A percentile compares a stretch with the other conserved stretches of the same genome.
Conservation (phyloP, 2,113 vertebrate species). For the cat (Felis catus) region DNA sequence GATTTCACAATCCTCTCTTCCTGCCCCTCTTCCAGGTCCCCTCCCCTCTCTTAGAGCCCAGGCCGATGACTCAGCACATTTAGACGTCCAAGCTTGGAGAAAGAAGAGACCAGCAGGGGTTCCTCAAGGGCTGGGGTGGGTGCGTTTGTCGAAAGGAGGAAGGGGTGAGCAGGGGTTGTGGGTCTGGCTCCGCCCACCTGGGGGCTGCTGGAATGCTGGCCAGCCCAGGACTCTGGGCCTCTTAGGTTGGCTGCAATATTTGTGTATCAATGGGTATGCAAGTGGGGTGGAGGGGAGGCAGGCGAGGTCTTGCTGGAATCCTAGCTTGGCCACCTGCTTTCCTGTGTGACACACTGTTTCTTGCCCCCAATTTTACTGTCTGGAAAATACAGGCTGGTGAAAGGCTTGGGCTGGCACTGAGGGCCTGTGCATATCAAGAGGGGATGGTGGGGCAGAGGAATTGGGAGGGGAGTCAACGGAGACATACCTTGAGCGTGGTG, state of each 20-base stretch:
- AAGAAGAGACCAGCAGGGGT: slow-evolving; percentile 32
- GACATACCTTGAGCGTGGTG: slow-evolving; percentile 65
- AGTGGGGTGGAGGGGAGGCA: background rate
- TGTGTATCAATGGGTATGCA: background rate
- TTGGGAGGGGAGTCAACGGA: background rate
- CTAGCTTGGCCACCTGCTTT: background rate
- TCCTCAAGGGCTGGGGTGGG: background rate
- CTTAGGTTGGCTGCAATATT: background rate
- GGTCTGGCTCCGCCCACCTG: background rate
- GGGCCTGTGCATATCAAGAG: background rate
- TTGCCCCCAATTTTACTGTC: background rate
- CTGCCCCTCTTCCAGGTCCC: slow-evolving; percentile 78
- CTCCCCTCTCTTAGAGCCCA: slow-evolving; percentile 69
- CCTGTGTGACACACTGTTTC: background rate
- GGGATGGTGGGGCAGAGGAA: background rate
- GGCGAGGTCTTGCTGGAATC: background rate
- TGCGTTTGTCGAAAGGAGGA: background rate
- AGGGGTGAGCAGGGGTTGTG: background rate
- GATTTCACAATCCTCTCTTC: slow-evolving; percentile 79
- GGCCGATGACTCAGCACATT: slow-evolving; percentile 81
- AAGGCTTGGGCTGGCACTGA: background rate
- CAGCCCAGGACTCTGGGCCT: background rate
- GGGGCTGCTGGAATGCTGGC: background rate
- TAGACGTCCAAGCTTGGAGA: slow-evolving; percentile 26
- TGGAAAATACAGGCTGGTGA: background rate